Evolutionary conservation across 2,113 vertebrate species (phyloP).

Genomic region (Centropus bengalensis): DNA sequence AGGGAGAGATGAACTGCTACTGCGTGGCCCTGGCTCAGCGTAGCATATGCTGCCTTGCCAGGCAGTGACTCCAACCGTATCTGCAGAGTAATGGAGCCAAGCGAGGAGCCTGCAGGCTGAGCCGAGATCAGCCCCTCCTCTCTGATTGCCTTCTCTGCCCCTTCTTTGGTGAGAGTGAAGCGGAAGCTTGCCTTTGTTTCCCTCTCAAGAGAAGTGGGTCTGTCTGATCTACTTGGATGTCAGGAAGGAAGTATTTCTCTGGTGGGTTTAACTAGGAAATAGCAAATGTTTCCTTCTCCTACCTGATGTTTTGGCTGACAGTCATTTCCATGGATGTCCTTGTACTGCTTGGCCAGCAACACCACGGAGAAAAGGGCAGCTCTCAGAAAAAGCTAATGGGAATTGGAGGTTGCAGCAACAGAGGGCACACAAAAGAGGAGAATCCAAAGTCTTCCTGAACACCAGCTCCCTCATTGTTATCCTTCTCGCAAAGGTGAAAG

Average conservation of each 20-base stretch:
- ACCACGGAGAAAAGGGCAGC: not conserved
- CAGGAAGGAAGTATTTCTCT: not conserved
- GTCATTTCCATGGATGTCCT: not conserved
- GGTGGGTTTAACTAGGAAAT: not conserved
- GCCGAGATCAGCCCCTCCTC: not conserved
- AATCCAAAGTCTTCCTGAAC: not conserved
- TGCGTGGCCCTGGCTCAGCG: not conserved
- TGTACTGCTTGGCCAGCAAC: not conserved
- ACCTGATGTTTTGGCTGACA: not conserved
- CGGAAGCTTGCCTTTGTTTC: not conserved
- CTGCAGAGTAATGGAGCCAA: not conserved
- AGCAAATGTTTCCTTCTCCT: not conserved
- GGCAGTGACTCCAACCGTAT: not conserved
- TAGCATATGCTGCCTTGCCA: not conserved
- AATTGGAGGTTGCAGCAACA: not conserved
- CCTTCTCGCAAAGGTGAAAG: not conserved
- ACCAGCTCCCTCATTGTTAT: not conserved
- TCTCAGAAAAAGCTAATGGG: not conserved
- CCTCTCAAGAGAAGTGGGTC: not conserved
- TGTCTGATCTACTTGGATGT: not conserved
- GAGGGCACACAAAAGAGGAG: not conserved
- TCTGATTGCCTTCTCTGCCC: not conserved
- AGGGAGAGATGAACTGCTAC: not conserved
- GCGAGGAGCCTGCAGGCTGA: not conserved
- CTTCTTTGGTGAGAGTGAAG: fast-evolving